Percentiles rank a stretch among this genome's conserved stretches.
These are phyloP conservation scores for Xyliphius kryptos DNA, from an alignment of 2,113 vertebrate genomes.

Conservation along the genomic window DNA sequence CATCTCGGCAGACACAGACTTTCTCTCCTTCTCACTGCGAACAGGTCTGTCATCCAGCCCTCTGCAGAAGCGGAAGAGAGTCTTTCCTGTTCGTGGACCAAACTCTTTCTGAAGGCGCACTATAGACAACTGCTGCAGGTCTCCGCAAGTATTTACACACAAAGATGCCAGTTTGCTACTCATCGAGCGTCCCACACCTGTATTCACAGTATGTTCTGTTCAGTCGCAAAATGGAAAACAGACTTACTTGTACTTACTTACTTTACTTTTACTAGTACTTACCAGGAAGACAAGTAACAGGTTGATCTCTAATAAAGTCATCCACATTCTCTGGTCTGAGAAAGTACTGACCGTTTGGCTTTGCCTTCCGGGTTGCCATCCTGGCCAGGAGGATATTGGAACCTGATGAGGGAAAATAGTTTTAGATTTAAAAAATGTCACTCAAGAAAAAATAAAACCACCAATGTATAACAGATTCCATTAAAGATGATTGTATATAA, in stretches of 20 bases:
- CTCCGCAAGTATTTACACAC: conserved; percentile 85
- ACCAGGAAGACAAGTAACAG: conserved; percentile 90
- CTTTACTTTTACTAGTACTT: too few species aligned
- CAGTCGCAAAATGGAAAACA: too few species aligned
- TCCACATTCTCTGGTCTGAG: conserved; percentile 89
- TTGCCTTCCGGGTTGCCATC: conserved; percentile 90
- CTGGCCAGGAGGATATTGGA: conserved; percentile 97
- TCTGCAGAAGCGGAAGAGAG: conserved; percentile 89
- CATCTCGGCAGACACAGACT: conserved; percentile 96
- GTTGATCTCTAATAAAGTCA: conserved; percentile 89
- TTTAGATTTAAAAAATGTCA: too few species aligned
- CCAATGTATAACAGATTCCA: too few species aligned
- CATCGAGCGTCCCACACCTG: conserved; percentile 90
- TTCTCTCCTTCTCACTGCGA: conserved; percentile 87
- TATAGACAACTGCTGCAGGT: conserved; percentile 85
- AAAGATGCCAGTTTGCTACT: conserved; percentile 79
- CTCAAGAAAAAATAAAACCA: too few species aligned
- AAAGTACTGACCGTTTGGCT: conserved; percentile 89
- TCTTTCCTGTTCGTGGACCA: conserved; percentile 90
- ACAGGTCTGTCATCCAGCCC: conserved; percentile 92
- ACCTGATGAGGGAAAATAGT: conserved; percentile 67
- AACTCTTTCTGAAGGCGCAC: conserved; percentile 90
- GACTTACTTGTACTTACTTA: too few species aligned
- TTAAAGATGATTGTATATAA: too few species aligned
- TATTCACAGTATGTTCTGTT: conserved; percentile 6